Conservation (phyloP, 2,888 invertebrate species). For the Choreutis nemorana region DNA sequence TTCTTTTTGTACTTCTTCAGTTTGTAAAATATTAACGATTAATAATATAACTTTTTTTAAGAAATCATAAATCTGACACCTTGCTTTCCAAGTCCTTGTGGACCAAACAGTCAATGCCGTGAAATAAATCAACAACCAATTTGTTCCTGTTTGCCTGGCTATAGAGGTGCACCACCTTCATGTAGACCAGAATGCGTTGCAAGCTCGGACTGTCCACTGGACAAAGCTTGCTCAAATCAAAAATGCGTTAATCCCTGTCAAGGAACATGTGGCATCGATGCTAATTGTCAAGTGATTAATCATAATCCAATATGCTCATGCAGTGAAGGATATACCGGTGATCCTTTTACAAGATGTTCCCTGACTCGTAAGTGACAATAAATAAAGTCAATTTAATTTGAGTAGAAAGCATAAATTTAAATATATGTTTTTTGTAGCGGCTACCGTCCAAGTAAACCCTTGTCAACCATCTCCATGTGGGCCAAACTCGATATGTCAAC, state of each 20-base stretch:
- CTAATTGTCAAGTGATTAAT: slow-evolving; percentile 78
- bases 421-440: too few species aligned
- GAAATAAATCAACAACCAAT: slow-evolving; percentile 70
- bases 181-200: slow-evolving; percentile 78
- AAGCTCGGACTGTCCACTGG: slow-evolving; percentile 75
- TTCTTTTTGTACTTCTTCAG: too few species aligned
- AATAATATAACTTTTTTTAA: slow-evolving; percentile 15
- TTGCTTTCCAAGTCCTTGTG: slow-evolving; percentile 71
- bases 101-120: slow-evolving; percentile 69
- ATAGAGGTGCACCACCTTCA: slow-evolving; percentile 72
- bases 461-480: slow-evolving; percentile 83
- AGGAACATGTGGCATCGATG: slow-evolving; percentile 79
- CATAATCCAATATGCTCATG: slow-evolving; percentile 80
- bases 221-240: slow-evolving; percentile 75
- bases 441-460: slow-evolving; percentile 58
- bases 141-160: slow-evolving; percentile 72
- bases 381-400: background rate
- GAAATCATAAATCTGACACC: slow-evolving; percentile 52
- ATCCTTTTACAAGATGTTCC: slow-evolving; percentile 71
- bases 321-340: slow-evolving; percentile 69
- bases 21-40: slow-evolving; percentile 2
- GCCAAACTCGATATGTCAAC: slow-evolving; percentile 72
- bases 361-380: slow-evolving; percentile 44
- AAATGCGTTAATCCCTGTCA: slow-evolving; percentile 78
- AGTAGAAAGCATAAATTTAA: too few species aligned